Percentiles rank a stretch among this genome's conserved stretches.
Evolutionary conservation across 2,888 invertebrate genomes (phyloP).

Genomic region (Blomia tropicalis): DNA sequence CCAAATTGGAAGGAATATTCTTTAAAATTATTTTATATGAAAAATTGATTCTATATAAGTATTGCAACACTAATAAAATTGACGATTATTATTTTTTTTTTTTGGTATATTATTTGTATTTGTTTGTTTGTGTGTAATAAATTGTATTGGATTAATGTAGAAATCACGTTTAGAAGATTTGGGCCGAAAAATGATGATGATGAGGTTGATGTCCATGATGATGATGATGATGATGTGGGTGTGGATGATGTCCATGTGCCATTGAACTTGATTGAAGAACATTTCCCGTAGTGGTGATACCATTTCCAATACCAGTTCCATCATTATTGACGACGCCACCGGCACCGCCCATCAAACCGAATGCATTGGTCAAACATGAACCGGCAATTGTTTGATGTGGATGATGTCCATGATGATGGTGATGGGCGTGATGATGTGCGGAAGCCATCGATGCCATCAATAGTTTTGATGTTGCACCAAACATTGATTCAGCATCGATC

Average conservation of each 20-base stretch:
- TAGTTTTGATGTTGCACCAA: not conserved
- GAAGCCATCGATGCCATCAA: not conserved
- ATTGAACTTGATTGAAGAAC: not conserved
- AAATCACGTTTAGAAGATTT: slow-evolving; percentile 1
- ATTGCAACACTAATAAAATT: not conserved
- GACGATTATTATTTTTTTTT: not conserved
- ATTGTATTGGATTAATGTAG: no score
- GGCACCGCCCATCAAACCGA: no score
- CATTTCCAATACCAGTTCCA: no score
- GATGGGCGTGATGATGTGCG: not conserved
- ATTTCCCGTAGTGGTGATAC: not conserved
- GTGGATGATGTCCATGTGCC: not conserved
- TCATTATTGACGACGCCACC: not conserved
- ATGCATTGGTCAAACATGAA: no score
- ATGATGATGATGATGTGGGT: not conserved
- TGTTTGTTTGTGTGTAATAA: not conserved
- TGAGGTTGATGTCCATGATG: not conserved
- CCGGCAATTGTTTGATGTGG: not conserved
- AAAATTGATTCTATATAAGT: not conserved
- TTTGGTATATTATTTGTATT: not conserved
- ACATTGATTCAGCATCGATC: not conserved
- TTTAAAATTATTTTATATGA: no score
- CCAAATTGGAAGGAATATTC: no score
- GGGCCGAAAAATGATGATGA: not conserved
- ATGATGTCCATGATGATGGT: not conserved